Conservation (phyloP, 2,888 invertebrate species). For the Drosophila paranaensis region DNA sequence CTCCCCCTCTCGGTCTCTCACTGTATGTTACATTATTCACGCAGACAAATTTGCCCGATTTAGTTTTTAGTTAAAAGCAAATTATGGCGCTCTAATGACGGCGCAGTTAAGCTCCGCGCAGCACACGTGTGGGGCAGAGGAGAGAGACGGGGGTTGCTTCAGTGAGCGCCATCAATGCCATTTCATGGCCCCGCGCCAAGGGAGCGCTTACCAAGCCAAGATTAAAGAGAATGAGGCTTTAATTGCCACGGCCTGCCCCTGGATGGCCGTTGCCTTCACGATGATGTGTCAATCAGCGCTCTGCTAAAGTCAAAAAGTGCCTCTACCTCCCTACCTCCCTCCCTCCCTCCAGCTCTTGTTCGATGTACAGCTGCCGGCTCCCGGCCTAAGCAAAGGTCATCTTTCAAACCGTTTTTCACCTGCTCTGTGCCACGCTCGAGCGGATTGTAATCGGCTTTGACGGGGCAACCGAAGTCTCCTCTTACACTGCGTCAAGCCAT, state of each 20-base stretch:
- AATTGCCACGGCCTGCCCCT: constrained; percentile 35
- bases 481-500: constrained; percentile 3
- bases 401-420: constrained; percentile 38
- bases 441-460: constrained; percentile 27
- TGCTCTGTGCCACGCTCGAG: constrained; percentile 13
- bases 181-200: constrained; percentile 28
- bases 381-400: constrained; percentile 12
- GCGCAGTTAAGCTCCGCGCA: constrained; percentile 46
- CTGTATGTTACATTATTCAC: constrained; percentile 65
- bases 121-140: constrained; percentile 15
- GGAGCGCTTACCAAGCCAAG: constrained; percentile 20
- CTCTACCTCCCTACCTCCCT: too few species aligned
- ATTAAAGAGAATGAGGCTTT: constrained; percentile 49
- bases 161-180: background rate
- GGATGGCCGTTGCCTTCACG: background rate
- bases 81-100: constrained; percentile 60
- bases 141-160: too few species aligned
- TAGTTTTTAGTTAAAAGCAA: constrained; percentile 80
- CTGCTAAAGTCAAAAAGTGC: constrained; percentile 5
- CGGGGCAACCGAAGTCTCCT: constrained; percentile 12
- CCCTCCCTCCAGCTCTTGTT: background rate
- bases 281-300: constrained; percentile 17
- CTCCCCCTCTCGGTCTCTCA: background rate
- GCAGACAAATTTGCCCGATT: constrained; percentile 73
- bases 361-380: background rate